phyloP scores from a whole-genome alignment of 1,140 invertebrate genomes.

The Drosophila prosaltans region DNA sequence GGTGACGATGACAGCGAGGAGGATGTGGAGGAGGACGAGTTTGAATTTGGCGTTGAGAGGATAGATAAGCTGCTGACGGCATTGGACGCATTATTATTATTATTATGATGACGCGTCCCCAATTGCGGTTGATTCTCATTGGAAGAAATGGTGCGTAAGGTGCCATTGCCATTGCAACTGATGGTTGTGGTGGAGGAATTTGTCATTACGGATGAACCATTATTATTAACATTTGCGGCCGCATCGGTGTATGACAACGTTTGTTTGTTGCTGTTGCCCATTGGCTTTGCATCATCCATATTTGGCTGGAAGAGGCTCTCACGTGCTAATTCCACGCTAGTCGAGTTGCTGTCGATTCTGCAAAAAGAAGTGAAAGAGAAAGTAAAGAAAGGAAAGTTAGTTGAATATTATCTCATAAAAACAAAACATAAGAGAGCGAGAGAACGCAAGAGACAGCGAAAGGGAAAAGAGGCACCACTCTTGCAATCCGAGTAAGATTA shows the following conservation, averaged over 20 bases:
- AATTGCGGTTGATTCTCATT: constrained; percentile 61
- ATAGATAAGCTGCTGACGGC: not conserved
- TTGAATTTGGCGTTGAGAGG: constrained; percentile 21
- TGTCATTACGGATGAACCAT: constrained; percentile 1
- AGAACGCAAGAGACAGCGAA: not conserved
- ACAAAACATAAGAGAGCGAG: constrained; percentile 3
- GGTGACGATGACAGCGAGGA: constrained; percentile 20
- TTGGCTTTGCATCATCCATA: constrained; percentile 73
- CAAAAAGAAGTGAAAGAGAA: constrained; percentile 61
- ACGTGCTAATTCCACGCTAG: constrained; percentile 70
- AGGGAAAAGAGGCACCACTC: too few relatives aligned
- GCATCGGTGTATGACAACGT: not conserved
- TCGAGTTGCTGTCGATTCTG: constrained; percentile 62
- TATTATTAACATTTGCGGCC: not conserved
- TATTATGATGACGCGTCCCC: constrained; percentile 19
- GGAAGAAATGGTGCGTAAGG: constrained; percentile 53
- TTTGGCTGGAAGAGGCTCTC: constrained; percentile 81
- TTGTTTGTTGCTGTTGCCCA: constrained; percentile 42
- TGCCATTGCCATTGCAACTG: not conserved
- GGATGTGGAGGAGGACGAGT: constrained; percentile 24
- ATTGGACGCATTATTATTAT: constrained; percentile 19
- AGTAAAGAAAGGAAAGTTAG: constrained; percentile 73
- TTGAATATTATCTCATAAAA: constrained; percentile 31
- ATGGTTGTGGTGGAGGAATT: not conserved
- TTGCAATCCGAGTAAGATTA: not conserved